These are phyloP conservation scores for Aspidiotus rigidus DNA, from an alignment of 2,888 invertebrate genomes.

Conservation along the genomic window DNA sequence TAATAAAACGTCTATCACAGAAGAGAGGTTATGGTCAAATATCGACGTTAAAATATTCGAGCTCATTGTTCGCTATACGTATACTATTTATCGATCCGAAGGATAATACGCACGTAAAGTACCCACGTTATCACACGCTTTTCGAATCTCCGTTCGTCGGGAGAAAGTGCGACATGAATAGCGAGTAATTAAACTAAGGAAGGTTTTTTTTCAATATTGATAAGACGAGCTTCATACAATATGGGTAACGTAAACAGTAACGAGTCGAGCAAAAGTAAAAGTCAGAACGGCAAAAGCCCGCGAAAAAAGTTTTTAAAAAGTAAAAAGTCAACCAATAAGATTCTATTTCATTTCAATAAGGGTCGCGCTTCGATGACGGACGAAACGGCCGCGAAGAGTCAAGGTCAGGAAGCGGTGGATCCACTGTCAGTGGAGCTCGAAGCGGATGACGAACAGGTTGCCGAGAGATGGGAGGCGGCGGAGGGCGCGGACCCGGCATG, in stretches of 20 bases:
- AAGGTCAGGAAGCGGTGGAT: conserved; percentile 18
- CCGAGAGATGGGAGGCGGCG: conserved; percentile 8
- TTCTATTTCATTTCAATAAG: conserved; percentile 13
- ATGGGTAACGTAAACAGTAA: conserved; percentile 22
- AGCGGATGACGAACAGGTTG: conserved; percentile 22
- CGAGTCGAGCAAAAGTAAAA: neutral
- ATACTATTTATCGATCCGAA: too few species aligned
- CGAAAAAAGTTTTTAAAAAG: conserved; percentile 20
- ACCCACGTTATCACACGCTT: too few species aligned
- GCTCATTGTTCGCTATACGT: too few species aligned
- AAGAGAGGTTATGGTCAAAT: too few species aligned
- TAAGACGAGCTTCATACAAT: neutral
- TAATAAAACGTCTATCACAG: too few species aligned
- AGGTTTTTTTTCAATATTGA: too few species aligned
- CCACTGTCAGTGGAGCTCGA: conserved; percentile 11
- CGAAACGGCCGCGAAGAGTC: neutral
- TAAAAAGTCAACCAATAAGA: conserved; percentile 6
- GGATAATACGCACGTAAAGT: too few species aligned
- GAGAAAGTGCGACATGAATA: too few species aligned
- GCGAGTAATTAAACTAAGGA: too few species aligned
- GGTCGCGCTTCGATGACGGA: conserved; percentile 20
- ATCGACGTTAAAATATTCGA: too few species aligned
- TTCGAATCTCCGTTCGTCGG: too few species aligned
- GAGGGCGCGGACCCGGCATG: conserved; percentile 9
- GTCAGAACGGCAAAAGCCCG: conserved; percentile 12